Evolutionary conservation across 2,113 vertebrate species (phyloP).

Genomic region (Sterrhoptilus dennistouni): DNA sequence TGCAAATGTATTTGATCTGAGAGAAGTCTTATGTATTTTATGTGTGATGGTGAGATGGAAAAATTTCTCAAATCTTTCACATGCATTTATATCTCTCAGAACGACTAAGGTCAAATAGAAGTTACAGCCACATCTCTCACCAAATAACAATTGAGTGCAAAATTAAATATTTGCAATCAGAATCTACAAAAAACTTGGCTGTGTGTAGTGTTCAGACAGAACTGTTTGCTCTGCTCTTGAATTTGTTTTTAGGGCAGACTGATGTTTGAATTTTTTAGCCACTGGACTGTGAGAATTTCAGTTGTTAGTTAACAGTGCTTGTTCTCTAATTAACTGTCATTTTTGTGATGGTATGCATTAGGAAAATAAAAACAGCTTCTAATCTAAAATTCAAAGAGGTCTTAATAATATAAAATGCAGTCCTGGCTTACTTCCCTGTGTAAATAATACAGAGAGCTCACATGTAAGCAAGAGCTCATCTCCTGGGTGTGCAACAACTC

Average conservation of each 20-base stretch:
- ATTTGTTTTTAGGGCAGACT: not conserved
- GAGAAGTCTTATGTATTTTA: constrained; percentile 39
- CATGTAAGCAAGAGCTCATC: accelerated
- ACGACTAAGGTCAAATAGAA: constrained; percentile 49
- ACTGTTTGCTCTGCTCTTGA: not conserved
- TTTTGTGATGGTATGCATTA: not conserved
- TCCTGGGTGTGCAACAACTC: not conserved
- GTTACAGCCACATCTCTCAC: not conserved
- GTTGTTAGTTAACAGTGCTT: not conserved
- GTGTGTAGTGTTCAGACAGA: not conserved
- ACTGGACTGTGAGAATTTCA: not conserved
- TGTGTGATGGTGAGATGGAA: constrained; percentile 20
- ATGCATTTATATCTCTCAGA: constrained; percentile 28
- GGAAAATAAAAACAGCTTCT: not conserved
- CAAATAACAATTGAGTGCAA: constrained; percentile 15
- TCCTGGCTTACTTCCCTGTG: not conserved
- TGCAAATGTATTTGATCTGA: constrained; percentile 47
- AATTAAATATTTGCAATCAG: constrained; percentile 30
- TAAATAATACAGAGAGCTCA: not conserved
- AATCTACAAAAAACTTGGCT: not conserved
- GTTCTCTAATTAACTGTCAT: not conserved
- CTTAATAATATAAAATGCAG: not conserved
- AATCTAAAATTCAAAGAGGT: not conserved
- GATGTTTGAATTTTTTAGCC: not conserved
- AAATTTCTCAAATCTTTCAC: constrained; percentile 33